A percentile compares a stretch with the other conserved stretches of the same genome.
Conservation (phyloP, 2,797 vertebrate genomes). For the Melanotaenia pygmaea region DNA sequence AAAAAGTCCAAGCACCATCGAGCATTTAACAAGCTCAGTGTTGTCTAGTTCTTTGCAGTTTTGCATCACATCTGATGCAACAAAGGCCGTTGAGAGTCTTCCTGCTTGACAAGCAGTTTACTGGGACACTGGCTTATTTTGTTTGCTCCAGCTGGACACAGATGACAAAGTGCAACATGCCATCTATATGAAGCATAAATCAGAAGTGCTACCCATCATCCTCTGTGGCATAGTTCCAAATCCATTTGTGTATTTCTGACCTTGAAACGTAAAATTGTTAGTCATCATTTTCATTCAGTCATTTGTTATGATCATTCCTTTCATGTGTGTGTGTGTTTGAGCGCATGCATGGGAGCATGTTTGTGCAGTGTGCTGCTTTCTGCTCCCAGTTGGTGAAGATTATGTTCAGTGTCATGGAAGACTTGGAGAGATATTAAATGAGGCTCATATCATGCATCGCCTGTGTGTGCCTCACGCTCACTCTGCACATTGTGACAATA, state of each 20-base stretch:
- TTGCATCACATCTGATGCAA: constrained; percentile 34
- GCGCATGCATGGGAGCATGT: constrained; percentile 2
- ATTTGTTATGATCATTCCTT: constrained; percentile 56
- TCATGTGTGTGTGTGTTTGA: constrained; percentile 9
- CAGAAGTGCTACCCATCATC: constrained; percentile 59
- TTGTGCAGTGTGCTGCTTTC: constrained; percentile 28
- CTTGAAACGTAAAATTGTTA: constrained; percentile 72
- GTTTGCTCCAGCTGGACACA: constrained; percentile 66
- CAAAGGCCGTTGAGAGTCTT: constrained; percentile 43
- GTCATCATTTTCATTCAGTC: constrained; percentile 65
- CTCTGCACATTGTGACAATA: constrained; percentile 42
- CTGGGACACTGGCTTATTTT: constrained; percentile 37
- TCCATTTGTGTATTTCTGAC: constrained; percentile 72
- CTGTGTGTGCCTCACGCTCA: constrained; percentile 43
- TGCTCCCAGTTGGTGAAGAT: constrained; percentile 71
- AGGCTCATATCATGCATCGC: constrained; percentile 62
- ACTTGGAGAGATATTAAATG: constrained; percentile 71
- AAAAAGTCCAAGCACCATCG: constrained; percentile 8
- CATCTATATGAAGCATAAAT: constrained; percentile 72
- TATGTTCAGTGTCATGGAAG: constrained; percentile 78
- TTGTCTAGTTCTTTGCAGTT: constrained; percentile 21
- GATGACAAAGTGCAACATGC: constrained; percentile 64
- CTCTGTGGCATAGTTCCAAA: constrained; percentile 54
- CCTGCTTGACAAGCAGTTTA: constrained; percentile 55
- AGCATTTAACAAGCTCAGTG: constrained; percentile 10